Evolutionary conservation across 2,797 vertebrate species (phyloP), one percentile per base, ranked within the genome.

Genomic region (Mus caroli): DNA sequence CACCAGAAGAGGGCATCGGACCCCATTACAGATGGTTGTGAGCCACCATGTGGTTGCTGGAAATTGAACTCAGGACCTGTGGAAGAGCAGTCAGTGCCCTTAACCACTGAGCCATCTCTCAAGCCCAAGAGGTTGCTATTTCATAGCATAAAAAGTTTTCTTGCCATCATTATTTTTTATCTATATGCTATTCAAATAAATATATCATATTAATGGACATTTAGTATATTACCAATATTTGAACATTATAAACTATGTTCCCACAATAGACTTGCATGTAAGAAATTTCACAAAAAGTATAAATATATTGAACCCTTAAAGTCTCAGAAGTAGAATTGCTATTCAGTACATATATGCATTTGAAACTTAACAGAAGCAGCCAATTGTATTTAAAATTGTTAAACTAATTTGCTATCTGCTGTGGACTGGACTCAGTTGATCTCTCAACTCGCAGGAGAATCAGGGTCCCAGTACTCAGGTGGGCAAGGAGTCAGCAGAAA

Each of bases 301-400:
- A 93, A 96, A 54, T 88, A 83, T 92, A 69, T 77, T 84, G 62
- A 46, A 90, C 15, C 50, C 6, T 9, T 88, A 67, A 90, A 69
- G 82, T 94, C 31, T 94, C 40, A 91, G 77, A 93, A 82, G 60
- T 80, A 76, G 31, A 28, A 82, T 64, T 94, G 62, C 26, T 96
- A 58, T 37, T 94, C 28, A 37, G 2, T 84, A 9, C 71, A 22
- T 50, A 19, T 78, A 69, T 91, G 0, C 8, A 40, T 43, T 91
- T 71, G n/a, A 24, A 90, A 96, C 92, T 88, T 96, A 60, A 92
- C 76, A 82, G 37, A 92, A 93, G 46, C 60, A 34, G 20, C 14
- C 77, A 73, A 24, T 92, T 91, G 3, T 13, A 80, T 13, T 43
- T 22, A 3, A 3, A 12, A 19, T 79, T 34, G 28, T 91, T 77